These are phyloP conservation scores for Lagopus muta DNA, from an alignment of 2,113 vertebrate species.

Conservation along the genomic window DNA sequence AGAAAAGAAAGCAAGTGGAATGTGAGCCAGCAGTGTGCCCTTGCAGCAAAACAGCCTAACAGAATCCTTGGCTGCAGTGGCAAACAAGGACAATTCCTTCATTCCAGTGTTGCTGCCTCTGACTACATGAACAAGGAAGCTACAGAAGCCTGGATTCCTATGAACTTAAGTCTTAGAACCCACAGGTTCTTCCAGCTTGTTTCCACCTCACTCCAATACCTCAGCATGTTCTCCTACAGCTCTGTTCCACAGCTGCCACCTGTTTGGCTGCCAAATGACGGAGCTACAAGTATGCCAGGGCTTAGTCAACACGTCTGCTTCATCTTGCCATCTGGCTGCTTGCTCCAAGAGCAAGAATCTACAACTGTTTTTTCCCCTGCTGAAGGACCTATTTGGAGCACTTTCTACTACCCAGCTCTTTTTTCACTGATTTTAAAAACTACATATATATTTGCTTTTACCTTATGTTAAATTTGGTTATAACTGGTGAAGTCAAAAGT, in stretches of 20 bases:
- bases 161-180: background rate
- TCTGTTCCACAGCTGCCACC: background rate
- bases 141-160: background rate
- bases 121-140: background rate
- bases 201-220: background rate
- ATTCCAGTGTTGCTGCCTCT: background rate
- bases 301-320: background rate
- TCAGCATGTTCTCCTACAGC: background rate
- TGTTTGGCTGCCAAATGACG: background rate
- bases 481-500: background rate
- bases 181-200: background rate
- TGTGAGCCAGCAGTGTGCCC: rapidly evolving
- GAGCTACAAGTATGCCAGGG: background rate
- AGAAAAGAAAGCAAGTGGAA: background rate
- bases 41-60: background rate
- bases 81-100: background rate
- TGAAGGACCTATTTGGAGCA: background rate
- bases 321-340: background rate
- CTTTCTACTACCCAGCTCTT: background rate
- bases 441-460: background rate
- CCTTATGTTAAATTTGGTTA: background rate
- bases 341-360: background rate
- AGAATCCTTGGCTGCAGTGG: background rate
- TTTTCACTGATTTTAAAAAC: background rate
- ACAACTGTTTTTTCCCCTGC: background rate